Evolutionary conservation across 2,113 vertebrate genomes (phyloP).

Genomic region (Bucco capensis): DNA sequence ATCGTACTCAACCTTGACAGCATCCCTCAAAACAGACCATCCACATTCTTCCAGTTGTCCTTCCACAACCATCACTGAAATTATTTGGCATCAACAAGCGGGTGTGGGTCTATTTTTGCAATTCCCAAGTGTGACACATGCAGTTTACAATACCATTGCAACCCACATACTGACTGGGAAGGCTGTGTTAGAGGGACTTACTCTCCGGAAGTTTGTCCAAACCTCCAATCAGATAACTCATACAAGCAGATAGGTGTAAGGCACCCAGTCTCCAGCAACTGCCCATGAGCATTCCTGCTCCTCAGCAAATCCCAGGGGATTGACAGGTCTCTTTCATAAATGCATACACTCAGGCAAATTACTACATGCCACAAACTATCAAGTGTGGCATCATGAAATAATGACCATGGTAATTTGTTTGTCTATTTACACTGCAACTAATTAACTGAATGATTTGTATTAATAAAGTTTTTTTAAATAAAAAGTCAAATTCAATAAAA

Average conservation of each 20-base stretch:
- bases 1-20: neutral
- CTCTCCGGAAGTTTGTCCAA: neutral
- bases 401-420: neutral
- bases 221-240: neutral
- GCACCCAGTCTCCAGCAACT: neutral
- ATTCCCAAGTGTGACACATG: neutral
- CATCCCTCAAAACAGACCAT: neutral
- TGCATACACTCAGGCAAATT: neutral
- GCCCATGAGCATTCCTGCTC: neutral
- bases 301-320: neutral
- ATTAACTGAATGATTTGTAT: neutral
- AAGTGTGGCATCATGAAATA: fast-evolving
- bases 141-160: neutral
- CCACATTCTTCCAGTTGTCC: neutral
- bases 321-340: neutral
- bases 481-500: neutral
- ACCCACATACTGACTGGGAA: neutral
- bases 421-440: neutral
- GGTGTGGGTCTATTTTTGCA: slow-evolving; percentile 15
- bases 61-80: neutral
- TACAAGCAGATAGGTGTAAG: neutral
- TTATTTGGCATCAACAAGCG: neutral
- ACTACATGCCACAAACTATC: neutral
- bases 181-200: neutral
- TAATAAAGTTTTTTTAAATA: neutral